Conservation (phyloP, 2,888 invertebrate genomes). For the Aleiodes leptofemur region DNA sequence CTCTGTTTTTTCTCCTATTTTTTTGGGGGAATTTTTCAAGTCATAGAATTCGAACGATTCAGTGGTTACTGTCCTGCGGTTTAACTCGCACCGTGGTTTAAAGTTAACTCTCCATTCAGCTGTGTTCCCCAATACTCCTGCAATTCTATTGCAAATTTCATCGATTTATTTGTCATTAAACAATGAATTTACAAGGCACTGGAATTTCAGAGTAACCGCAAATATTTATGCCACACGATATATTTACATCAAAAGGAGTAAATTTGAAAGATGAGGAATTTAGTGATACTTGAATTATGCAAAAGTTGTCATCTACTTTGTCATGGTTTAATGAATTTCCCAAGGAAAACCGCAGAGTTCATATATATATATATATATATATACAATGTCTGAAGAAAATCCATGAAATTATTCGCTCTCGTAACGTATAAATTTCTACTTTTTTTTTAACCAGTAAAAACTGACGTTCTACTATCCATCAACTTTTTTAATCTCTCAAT, state of each 20-base stretch:
- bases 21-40: too few relatives aligned
- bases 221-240: not conserved
- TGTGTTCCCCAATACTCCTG: too few relatives aligned
- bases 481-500: slow-evolving; percentile 36
- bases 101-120: too few relatives aligned
- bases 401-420: slow-evolving; percentile 14
- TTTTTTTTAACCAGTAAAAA: not conserved
- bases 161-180: too few relatives aligned
- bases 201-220: not conserved
- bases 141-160: too few relatives aligned
- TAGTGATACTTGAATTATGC: not conserved
- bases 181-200: too few relatives aligned
- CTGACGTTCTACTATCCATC: slow-evolving; percentile 16
- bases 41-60: slow-evolving; percentile 32
- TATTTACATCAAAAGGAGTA: not conserved
- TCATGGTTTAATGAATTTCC: not conserved
- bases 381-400: not conserved
- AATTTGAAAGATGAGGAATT: not conserved
- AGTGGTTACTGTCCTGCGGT: too few relatives aligned
- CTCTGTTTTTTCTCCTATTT: too few relatives aligned
- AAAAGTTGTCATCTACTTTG: slow-evolving; percentile 17
- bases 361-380: too few relatives aligned
- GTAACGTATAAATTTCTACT: not conserved
- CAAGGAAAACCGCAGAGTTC: slow-evolving; percentile 7
- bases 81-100: too few relatives aligned